These are phyloP conservation scores for Pseudopleuronectes americanus DNA, from an alignment of 2,797 vertebrate genomes.

Conservation along the genomic window DNA sequence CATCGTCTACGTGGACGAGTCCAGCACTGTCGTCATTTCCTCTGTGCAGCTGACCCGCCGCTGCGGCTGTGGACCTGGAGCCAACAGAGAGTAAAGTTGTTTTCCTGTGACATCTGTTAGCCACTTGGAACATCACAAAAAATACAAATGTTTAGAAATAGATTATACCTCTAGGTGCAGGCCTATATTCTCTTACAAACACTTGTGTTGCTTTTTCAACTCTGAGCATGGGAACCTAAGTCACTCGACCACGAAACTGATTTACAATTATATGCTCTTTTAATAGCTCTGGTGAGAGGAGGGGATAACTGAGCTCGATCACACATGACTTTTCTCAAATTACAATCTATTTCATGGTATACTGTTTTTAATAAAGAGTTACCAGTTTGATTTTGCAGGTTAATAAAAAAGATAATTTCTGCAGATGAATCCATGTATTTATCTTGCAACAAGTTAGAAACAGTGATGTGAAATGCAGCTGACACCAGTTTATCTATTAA, in stretches of 20 bases:
- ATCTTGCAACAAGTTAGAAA: background rate
- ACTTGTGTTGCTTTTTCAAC: slow-evolving; percentile 31
- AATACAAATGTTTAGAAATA: slow-evolving; percentile 5
- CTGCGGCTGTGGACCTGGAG: slow-evolving; percentile 72
- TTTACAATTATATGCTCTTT: background rate
- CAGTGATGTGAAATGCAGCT: slow-evolving; percentile 15
- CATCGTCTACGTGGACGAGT: slow-evolving; percentile 77
- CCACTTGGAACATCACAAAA: slow-evolving; percentile 13
- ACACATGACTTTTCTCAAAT: background rate
- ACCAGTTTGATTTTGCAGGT: no score
- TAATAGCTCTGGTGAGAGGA: background rate
- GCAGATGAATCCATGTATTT: background rate
- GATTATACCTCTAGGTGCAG: background rate
- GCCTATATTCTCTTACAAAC: background rate
- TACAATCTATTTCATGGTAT: background rate
- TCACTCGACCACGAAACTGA: background rate
- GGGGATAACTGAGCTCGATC: background rate
- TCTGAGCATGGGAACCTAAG: slow-evolving; percentile 40
- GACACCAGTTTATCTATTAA: slow-evolving; percentile 38
- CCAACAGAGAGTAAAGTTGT: slow-evolving; percentile 42
- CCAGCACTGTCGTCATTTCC: slow-evolving; percentile 65
- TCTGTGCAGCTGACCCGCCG: slow-evolving; percentile 62
- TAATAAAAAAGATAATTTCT: background rate
- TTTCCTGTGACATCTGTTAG: slow-evolving; percentile 16
- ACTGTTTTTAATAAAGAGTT: background rate